These are phyloP conservation scores for Sardinella longiceps DNA, from an alignment of 2,797 vertebrate genomes.

Conservation along the genomic window DNA sequence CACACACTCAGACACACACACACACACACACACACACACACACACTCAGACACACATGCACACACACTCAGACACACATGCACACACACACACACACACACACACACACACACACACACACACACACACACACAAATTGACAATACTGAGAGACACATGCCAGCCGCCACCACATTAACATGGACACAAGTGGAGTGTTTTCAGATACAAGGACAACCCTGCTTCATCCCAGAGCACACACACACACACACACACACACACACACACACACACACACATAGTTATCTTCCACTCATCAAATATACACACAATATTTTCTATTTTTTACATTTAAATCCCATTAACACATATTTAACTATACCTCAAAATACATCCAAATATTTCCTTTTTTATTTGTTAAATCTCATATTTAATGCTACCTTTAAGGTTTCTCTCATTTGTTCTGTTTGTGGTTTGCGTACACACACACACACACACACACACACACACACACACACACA, in stretches of 20 bases:
- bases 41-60: neutral
- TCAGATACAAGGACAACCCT: neutral
- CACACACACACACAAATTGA: neutral
- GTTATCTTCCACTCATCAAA: neutral
- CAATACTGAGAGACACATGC: neutral
- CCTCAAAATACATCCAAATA: too few relatives aligned
- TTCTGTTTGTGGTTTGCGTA: neutral
- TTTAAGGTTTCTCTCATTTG: neutral
- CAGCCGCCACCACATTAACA: neutral
- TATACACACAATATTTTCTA: neutral
- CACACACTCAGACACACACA: too few relatives aligned
- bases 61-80: neutral
- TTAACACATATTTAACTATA: neutral
- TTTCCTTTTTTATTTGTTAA: too few relatives aligned
- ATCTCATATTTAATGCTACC: too few relatives aligned
- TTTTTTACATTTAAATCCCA: neutral
- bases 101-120: neutral
- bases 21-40: neutral
- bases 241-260: neutral
- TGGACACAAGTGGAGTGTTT: neutral
- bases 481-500: slow-evolving; percentile 20
- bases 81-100: neutral
- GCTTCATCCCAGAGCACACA: neutral
- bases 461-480: slow-evolving; percentile 6
- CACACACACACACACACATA: neutral